phyloP scores from a whole-genome alignment of 2,888 invertebrate species.

The Lithophane ornitopus region DNA sequence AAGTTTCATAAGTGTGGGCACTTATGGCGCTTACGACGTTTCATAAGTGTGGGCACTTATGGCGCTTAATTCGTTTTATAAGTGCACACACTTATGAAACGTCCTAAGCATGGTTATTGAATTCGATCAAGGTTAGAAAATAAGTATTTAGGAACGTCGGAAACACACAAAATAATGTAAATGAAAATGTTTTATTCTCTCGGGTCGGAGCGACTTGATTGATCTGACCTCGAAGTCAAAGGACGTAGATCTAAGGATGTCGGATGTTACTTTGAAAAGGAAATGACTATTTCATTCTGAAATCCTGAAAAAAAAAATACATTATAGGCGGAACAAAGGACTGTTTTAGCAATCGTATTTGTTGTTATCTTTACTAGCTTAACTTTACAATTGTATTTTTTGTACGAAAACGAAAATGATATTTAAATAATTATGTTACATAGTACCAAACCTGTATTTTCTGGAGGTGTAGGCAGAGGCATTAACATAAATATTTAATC shows the following conservation, averaged over 20 bases:
- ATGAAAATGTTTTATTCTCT: slow-evolving; percentile 37
- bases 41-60: too few relatives aligned
- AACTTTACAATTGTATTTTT: not conserved
- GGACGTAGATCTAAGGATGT: not conserved
- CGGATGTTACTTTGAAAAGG: slow-evolving; percentile 15
- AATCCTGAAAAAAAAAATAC: slow-evolving; percentile 5
- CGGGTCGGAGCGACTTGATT: slow-evolving; percentile 14
- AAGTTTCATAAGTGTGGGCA: too few relatives aligned
- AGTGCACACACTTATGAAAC: too few relatives aligned
- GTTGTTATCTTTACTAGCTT: not conserved
- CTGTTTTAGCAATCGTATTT: not conserved
- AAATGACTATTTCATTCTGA: slow-evolving; percentile 25
- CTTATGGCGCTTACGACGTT: too few relatives aligned
- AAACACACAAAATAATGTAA: slow-evolving; percentile 25
- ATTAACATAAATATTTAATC: too few relatives aligned
- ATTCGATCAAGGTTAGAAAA: not conserved
- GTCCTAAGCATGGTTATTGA: too few relatives aligned
- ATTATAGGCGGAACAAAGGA: slow-evolving; percentile 5
- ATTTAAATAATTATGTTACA: not conserved
- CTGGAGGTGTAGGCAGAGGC: not conserved
- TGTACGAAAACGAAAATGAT: not conserved
- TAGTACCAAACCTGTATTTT: not conserved
- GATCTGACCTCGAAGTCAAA: slow-evolving; percentile 27
- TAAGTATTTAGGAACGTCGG: slow-evolving; percentile 9
- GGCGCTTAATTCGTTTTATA: too few relatives aligned